A percentile compares a stretch with the other conserved stretches of the same genome.
These are phyloP conservation scores for Rhingia rostrata DNA, from an alignment of 2,888 invertebrate species.

Conservation along the genomic window DNA sequence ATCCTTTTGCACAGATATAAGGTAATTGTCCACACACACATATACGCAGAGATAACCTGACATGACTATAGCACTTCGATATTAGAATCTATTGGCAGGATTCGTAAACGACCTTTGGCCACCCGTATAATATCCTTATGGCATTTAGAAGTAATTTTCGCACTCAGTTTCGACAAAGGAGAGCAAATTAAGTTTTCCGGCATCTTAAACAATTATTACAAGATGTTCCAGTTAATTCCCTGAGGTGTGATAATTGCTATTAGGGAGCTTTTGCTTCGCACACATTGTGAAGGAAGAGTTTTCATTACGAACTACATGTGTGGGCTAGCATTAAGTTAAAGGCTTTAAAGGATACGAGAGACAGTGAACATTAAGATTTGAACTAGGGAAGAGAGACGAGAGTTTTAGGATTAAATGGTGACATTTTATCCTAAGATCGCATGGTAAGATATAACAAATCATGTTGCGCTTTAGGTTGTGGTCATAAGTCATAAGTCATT, in stretches of 20 bases:
- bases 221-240: conserved; percentile 64
- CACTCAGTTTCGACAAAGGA: conserved; percentile 60
- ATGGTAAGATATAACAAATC: too few species aligned
- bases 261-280: conserved; percentile 34
- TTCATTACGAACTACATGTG: not conserved
- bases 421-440: too few species aligned
- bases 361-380: too few species aligned
- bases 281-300: conserved; percentile 18
- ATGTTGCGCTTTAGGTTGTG: too few species aligned
- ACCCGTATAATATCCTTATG: conserved; percentile 64
- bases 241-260: conserved; percentile 71
- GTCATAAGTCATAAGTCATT: too few species aligned
- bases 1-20: conserved; percentile 13
- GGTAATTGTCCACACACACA: conserved; percentile 39
- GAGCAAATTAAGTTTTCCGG: conserved; percentile 66
- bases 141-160: conserved; percentile 66
- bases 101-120: conserved; percentile 63
- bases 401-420: too few species aligned
- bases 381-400: too few species aligned
- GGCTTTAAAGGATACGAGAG: conserved; percentile 3
- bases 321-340: conserved; percentile 2
- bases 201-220: conserved; percentile 68
- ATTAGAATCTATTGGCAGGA: conserved; percentile 73
- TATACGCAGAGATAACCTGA: not conserved
- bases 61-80: conserved; percentile 60